Base-by-base conservation (phyloP, 2,888 invertebrate genomes). In the Stictocephala bisonia region DNA sequence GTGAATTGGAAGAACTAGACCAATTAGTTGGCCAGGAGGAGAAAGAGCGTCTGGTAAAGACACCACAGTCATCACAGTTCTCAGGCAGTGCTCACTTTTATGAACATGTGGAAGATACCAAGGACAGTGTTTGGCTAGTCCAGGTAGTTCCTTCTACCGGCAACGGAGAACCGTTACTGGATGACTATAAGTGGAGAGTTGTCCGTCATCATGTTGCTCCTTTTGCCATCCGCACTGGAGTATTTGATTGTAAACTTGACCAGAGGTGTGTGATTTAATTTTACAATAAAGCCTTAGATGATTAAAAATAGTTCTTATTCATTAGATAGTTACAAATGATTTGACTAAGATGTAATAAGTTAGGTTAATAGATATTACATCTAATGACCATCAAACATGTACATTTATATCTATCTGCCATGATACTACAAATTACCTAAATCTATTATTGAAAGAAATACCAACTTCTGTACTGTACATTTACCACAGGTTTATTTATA, bases 71-170 rank as follows among this genome's bases (percentile, higher is more conserved):
- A 3, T 78, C 80, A 6, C 75, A 78, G 44, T 81, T 81, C 56
- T 76, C 79, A 31, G 79, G 80, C 18, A 79, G 80, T 35, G 73
- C 78, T 26, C 80, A 81, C 70, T 81, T 81, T 72, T 80, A 79
- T 74, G 81, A 81, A 69, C 77, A 84, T 44, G 86, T 87, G 4
- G 86, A 87, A 78, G 86, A 87, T 78, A 85, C 85, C 22, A 86
- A 86, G 79, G 87, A 87, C 80, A 85, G 85, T 77, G 85, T 86
- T 9, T 87, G 87, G 87, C 79, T 87, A 41, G 85, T 87, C 1
- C 86, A 86, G 79, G 85, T 86, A 1, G 79, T 83, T 15, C 80
- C 82, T 4, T 76, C 78, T 31, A 35, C 51, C 3, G 73, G 73
- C 29, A 71, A 58, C 22, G 77, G 77, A 56, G 76, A 79, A 41